Evolutionary conservation across 2,888 invertebrate genomes (phyloP).

Genomic region (Oegoconia quadripuncta): DNA sequence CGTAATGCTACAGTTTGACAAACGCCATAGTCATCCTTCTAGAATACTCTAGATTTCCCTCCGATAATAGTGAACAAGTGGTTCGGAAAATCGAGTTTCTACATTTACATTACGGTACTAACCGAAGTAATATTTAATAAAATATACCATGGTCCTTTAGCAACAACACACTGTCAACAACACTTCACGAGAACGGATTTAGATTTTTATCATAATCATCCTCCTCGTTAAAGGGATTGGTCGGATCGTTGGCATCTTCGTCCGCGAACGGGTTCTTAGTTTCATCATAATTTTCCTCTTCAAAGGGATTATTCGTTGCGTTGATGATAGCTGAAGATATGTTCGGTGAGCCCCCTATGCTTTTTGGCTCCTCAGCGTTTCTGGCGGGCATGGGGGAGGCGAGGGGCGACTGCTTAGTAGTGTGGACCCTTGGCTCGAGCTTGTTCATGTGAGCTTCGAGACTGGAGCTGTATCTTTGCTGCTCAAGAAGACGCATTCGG

Average conservation of each 20-base stretch:
- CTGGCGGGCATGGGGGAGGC: constrained; percentile 33
- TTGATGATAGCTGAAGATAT: constrained; percentile 44
- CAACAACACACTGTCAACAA: not conserved
- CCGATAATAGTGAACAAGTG: too few relatives aligned
- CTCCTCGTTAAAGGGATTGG: constrained; percentile 76
- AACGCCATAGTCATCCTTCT: too few relatives aligned
- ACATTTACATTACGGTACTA: not conserved
- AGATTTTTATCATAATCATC: constrained; percentile 86
- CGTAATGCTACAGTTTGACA: too few relatives aligned
- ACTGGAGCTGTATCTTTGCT: constrained; percentile 78
- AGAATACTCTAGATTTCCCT: too few relatives aligned
- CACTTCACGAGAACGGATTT: constrained; percentile 82
- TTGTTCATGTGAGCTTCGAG: constrained; percentile 79
- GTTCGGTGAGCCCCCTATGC: constrained; percentile 34
- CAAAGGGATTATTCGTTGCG: constrained; percentile 58
- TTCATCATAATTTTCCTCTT: constrained; percentile 76
- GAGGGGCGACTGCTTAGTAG: constrained; percentile 29
- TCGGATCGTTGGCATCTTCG: constrained; percentile 67
- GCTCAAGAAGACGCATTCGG: constrained; percentile 75
- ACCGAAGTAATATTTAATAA: not conserved
- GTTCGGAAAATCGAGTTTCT: not conserved
- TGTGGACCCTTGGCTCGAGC: constrained; percentile 41
- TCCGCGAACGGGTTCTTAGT: constrained; percentile 82
- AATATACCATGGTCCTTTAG: constrained; percentile 1
- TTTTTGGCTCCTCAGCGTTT: constrained; percentile 27